phyloP scores from a whole-genome alignment of 30 jellyfish, hydroid and myxozoan species.

The Cassiopea xamachana region DNA sequence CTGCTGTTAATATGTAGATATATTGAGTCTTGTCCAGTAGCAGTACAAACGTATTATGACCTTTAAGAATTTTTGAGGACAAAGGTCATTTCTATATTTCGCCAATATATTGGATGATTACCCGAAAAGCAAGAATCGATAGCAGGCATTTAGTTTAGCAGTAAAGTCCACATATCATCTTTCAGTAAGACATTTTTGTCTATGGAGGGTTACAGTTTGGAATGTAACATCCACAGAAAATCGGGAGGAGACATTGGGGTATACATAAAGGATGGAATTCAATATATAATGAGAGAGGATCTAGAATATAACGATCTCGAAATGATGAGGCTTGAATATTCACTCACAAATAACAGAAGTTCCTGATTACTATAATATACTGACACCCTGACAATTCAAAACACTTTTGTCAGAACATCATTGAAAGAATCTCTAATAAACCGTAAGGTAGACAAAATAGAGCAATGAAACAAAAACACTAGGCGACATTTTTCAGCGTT shows the following conservation, averaged over 20 bases:
- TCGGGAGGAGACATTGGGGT: neutral
- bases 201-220: neutral
- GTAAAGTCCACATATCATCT: neutral
- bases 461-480: neutral
- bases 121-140: neutral
- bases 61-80: neutral
- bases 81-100: neutral
- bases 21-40: too few species aligned
- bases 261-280: neutral
- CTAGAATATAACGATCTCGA: neutral
- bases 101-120: neutral
- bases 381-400: conserved; percentile 5
- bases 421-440: neutral
- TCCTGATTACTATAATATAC: conserved; percentile 1
- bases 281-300: neutral
- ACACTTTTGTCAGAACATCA: neutral
- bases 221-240: neutral
- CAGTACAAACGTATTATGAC: neutral
- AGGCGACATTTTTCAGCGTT: too few species aligned
- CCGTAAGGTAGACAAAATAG: neutral
- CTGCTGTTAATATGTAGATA: too few species aligned
- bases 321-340: neutral
- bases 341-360: neutral
- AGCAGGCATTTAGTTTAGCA: neutral
- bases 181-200: conserved; percentile 4